Evolutionary conservation across 35 echinoderm and acorn worm genomes (phyloP).

Genomic region (Hemicentrotus pulcherrimus): DNA sequence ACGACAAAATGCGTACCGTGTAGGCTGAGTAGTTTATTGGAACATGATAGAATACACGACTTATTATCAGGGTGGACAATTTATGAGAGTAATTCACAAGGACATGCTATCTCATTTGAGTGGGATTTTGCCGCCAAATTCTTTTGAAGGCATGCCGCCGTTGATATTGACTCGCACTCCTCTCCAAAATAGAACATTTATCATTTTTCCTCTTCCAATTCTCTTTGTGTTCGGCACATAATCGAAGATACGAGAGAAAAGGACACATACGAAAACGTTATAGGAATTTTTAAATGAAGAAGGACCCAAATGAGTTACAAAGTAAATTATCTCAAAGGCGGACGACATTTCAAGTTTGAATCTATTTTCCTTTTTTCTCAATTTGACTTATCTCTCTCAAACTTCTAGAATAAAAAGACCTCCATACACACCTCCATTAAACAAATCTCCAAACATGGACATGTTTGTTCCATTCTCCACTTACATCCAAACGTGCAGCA

Average conservation of each 20-base stretch:
- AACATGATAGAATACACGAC: constrained; percentile 20
- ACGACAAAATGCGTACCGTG: neutral
- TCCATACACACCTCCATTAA: neutral
- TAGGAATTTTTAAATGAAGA: neutral
- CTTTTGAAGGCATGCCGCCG: constrained; percentile 17
- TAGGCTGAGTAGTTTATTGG: neutral
- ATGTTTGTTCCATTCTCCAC: neutral
- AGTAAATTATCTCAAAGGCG: neutral
- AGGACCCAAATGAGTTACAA: neutral
- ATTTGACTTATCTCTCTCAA: neutral
- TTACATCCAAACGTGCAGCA: neutral
- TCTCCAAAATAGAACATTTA: neutral
- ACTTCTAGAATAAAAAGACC: neutral
- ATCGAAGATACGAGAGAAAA: neutral
- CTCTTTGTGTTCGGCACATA: neutral
- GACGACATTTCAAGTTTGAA: neutral
- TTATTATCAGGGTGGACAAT: constrained; percentile 33
- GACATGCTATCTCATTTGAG: constrained; percentile 39
- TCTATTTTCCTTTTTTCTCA: neutral
- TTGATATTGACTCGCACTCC: neutral
- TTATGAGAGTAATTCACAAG: constrained; percentile 31
- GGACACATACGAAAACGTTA: neutral
- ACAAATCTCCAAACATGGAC: no score
- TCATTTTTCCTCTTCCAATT: constrained; percentile 4
- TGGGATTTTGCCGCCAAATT: neutral